Base-by-base conservation (phyloP, 1,140 invertebrate genomes). In the Stenopsyche tienmushanensis region DNA sequence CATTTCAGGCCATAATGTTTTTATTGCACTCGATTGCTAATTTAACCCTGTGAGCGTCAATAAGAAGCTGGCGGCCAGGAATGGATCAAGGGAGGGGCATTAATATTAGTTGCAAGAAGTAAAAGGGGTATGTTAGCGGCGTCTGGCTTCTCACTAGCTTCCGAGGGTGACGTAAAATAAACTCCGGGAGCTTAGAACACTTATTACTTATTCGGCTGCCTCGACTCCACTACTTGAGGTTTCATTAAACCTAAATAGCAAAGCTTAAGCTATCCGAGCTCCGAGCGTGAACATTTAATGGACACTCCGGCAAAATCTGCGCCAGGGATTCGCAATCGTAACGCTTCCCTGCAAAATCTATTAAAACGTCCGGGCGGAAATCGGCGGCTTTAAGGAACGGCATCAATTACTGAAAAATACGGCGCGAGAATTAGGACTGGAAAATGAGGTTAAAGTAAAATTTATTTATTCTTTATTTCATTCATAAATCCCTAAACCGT, bases 201-300 rank as follows among this genome's bases (percentile, higher is more conserved):
- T 49, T 49, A 49, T 49, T 49, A 49, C 47, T 49, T 49, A 49
- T 49, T 49, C 47, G 47, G 17, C 15, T 18, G 47, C 15, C 15
- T 49, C 21, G 47, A 10, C 21, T 10, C 15, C 17, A 21, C 21
- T 10, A 21, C 47, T 23, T 18, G n/a, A 49, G 47, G 15, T 49
- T 49, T 49, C 47, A 49, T 49, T 49, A 49, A 23, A 49, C 15
- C 47, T 20, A 49, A 49, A 49, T 49, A 49, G 15, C 13, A 18
- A 21, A 21, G 21, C 21, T 23, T 49, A 49, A 49, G 21, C 21
- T 21, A 49, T 18, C 47, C 41, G n/a, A n/a, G n/a, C n/a, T n/a
- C n/a, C n/a, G n/a, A n/a, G n/a, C n/a, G n/a, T n/a, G n/a, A n/a
- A n/a, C n/a, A n/a, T n/a, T n/a, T n/a, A n/a, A n/a, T n/a, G n/a